Conservation (phyloP, 1,140 invertebrate species). For the Trissolcus basalis region DNA sequence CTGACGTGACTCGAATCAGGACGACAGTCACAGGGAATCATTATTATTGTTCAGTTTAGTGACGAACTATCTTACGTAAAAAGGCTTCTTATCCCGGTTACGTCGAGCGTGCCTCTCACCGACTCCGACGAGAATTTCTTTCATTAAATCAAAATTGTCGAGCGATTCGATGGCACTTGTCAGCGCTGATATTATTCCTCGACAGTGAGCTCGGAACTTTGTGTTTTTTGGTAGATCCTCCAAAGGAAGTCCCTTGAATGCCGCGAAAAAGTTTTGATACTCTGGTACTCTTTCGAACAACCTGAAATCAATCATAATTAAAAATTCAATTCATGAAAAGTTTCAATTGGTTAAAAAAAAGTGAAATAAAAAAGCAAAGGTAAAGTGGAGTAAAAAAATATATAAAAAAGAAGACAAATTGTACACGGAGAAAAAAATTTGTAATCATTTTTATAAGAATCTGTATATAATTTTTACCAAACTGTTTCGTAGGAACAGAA, state of each 20-base stretch:
- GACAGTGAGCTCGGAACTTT: conserved; percentile 56
- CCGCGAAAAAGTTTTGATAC: conserved; percentile 44
- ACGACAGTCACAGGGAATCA: too few species aligned
- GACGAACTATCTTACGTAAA: conserved; percentile 41
- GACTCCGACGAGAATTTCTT: conserved; percentile 23
- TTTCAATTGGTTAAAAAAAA: too few species aligned
- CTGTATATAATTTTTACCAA: too few species aligned
- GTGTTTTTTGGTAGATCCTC: conserved; percentile 23
- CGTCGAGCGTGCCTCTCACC: conserved; percentile 53
- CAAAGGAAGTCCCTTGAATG: conserved; percentile 30
- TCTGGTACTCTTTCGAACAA: conserved; percentile 48
- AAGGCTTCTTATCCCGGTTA: conserved; percentile 17
- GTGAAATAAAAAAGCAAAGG: too few species aligned
- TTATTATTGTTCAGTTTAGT: background rate
- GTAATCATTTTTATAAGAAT: too few species aligned
- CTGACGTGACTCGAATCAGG: background rate
- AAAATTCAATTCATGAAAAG: too few species aligned
- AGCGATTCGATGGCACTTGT: conserved; percentile 41
- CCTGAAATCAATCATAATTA: conserved; percentile 27
- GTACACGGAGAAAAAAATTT: too few species aligned
- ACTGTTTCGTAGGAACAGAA: too few species aligned
- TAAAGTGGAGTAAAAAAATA: too few species aligned
- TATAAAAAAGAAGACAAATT: too few species aligned
- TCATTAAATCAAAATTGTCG: conserved; percentile 55
- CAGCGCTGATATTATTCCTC: conserved; percentile 26